A percentile compares a stretch with the other conserved stretches of the same genome.
phyloP scores from a whole-genome alignment of 2,797 vertebrate species.

The Tachyglossus aculeatus region DNA sequence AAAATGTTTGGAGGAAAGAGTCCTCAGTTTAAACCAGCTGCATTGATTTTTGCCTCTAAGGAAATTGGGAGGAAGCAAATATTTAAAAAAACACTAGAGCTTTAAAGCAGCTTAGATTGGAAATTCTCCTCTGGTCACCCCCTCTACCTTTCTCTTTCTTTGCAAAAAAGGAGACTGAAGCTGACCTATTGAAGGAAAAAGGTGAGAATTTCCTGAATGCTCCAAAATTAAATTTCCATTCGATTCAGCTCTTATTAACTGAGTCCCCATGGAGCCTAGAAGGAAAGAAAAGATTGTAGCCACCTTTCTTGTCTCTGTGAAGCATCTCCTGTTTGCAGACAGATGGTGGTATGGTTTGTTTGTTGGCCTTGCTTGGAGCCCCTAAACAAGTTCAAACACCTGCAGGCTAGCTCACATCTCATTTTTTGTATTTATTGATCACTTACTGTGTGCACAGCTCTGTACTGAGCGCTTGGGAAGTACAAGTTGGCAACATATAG shows the following conservation, averaged over 20 bases:
- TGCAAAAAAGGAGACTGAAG: not conserved
- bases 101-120: slow-evolving; percentile 4
- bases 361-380: too few species aligned
- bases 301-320: not conserved
- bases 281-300: not conserved
- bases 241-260: not conserved
- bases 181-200: not conserved
- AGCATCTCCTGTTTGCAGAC: not conserved
- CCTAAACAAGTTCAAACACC: too few species aligned
- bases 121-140: not conserved
- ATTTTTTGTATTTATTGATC: too few species aligned
- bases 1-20: slow-evolving; percentile 2
- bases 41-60: slow-evolving; percentile 39
- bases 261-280: fast-evolving
- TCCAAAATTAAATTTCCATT: not conserved
- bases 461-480: too few species aligned
- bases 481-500: too few species aligned
- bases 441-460: too few species aligned
- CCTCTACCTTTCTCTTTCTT: not conserved
- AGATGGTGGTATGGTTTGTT: too few species aligned
- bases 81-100: slow-evolving; percentile 29
- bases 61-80: slow-evolving; percentile 34
- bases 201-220: not conserved
- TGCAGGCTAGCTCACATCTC: too few species aligned
- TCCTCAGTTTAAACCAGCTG: slow-evolving; percentile 2